Conservation (phyloP, 2,797 vertebrate species). For the Sylvilagus floridanus region DNA sequence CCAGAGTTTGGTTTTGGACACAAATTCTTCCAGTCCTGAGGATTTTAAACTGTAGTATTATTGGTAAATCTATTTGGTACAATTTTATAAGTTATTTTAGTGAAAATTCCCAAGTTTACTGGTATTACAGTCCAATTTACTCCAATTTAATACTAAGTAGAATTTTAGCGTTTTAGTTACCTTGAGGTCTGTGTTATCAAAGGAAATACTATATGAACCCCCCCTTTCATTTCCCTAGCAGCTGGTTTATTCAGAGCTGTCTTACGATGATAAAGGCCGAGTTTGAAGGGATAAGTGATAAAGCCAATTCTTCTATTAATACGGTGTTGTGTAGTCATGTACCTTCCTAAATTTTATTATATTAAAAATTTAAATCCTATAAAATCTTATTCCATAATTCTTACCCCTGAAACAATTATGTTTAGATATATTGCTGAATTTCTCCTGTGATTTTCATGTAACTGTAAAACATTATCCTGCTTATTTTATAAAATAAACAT, state of each 20-base stretch:
- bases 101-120: slow-evolving; percentile 8
- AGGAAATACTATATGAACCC: slow-evolving; percentile 9
- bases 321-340: not conserved
- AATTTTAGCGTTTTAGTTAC: not conserved
- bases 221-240: slow-evolving; percentile 1
- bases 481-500: slow-evolving; percentile 47
- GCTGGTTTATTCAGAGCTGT: slow-evolving; percentile 7
- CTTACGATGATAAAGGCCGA: not conserved
- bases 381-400: slow-evolving; percentile 1
- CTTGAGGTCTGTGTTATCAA: not conserved
- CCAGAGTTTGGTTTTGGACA: slow-evolving; percentile 42
- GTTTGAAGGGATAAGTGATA: not conserved
- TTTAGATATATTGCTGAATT: slow-evolving; percentile 17
- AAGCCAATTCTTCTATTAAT: slow-evolving; percentile 28
- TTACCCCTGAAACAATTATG: not conserved
- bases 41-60: slow-evolving; percentile 29
- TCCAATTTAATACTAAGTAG: not conserved
- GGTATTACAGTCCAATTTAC: not conserved
- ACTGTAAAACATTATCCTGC: not conserved
- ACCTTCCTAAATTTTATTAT: slow-evolving; percentile 21
- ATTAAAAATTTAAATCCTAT: not conserved
- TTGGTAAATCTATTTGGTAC: not conserved
- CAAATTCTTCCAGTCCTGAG: not conserved
- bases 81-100: slow-evolving; percentile 15
- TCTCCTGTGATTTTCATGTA: slow-evolving; percentile 29